Evolutionary conservation across 2,888 invertebrate genomes (phyloP).

Genomic region (Patella pellucida): DNA sequence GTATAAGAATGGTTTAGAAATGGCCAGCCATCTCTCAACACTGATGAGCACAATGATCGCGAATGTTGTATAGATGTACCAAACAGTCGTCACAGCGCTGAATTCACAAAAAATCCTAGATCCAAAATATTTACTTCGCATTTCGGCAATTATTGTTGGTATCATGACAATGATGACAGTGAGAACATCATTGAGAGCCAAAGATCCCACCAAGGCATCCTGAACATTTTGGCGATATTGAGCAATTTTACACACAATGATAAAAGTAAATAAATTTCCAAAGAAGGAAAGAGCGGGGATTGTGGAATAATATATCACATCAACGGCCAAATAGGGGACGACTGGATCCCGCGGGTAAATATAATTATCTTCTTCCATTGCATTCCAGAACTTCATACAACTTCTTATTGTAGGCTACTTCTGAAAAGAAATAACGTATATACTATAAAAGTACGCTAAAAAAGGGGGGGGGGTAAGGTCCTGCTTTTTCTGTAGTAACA

Average conservation of each 20-base stretch:
- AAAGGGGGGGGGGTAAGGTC: no score
- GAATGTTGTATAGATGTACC: slow-evolving; percentile 39
- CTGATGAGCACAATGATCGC: slow-evolving; percentile 37
- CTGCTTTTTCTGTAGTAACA: no score
- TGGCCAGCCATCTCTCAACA: slow-evolving; percentile 35
- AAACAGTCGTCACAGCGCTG: slow-evolving; percentile 31
- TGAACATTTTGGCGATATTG: slow-evolving; percentile 32
- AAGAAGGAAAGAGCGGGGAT: slow-evolving; percentile 27
- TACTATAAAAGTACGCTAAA: no score
- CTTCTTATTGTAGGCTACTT: no score
- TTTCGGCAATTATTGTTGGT: slow-evolving; percentile 30
- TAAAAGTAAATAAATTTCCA: slow-evolving; percentile 34
- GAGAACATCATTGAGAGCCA: slow-evolving; percentile 36
- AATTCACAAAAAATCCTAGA: slow-evolving; percentile 26
- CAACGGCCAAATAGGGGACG: slow-evolving; percentile 12
- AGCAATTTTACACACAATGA: slow-evolving; percentile 32
- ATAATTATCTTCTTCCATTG: not conserved
- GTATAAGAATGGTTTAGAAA: slow-evolving; percentile 32
- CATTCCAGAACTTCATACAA: no score
- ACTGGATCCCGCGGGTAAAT: not conserved
- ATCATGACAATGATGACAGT: slow-evolving; percentile 33
- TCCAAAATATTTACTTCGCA: slow-evolving; percentile 25
- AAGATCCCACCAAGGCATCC: slow-evolving; percentile 29
- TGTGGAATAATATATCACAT: slow-evolving; percentile 25
- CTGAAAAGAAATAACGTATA: no score